Percentiles rank a stretch among this genome's conserved stretches.
Conservation (phyloP, 2,797 vertebrate genomes). For the Nyctibius grandis region DNA sequence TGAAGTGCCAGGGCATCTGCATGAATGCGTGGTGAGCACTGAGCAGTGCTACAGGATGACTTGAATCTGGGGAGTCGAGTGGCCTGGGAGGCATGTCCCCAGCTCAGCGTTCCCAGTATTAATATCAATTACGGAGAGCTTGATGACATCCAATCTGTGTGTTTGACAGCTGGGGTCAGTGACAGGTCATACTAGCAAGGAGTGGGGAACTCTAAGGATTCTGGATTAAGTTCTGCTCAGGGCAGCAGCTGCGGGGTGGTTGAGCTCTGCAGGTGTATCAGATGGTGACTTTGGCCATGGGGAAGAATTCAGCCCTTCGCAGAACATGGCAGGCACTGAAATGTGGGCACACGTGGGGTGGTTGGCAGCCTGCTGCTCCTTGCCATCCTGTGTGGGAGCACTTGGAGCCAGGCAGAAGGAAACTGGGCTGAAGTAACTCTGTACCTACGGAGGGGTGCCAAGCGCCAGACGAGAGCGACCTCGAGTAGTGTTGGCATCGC, state of each 20-base stretch:
- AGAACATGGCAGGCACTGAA: not conserved
- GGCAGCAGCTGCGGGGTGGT: fast-evolving
- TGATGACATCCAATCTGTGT: not conserved
- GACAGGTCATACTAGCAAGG: not conserved
- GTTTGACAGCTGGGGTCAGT: not conserved
- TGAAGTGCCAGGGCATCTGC: not conserved
- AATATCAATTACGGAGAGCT: not conserved
- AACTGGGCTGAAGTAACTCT: not conserved
- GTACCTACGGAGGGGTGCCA: not conserved
- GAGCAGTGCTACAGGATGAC: not conserved
- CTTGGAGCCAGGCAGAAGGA: not conserved
- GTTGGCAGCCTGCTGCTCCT: not conserved
- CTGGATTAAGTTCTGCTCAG: not conserved
- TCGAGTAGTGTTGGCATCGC: fast-evolving
- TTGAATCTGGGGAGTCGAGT: fast-evolving
- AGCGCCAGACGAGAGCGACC: not conserved
- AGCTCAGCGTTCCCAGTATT: not conserved
- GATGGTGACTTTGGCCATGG: not conserved
- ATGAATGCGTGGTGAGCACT: not conserved
- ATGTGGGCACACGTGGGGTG: fast-evolving
- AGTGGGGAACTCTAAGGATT: not conserved
- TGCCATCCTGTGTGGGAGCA: not conserved
- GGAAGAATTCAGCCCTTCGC: not conserved
- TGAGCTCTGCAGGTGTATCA: not conserved
- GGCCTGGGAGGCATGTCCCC: not conserved